phyloP scores from a whole-genome alignment of 1,140 invertebrate genomes.

The Samia ricini region DNA sequence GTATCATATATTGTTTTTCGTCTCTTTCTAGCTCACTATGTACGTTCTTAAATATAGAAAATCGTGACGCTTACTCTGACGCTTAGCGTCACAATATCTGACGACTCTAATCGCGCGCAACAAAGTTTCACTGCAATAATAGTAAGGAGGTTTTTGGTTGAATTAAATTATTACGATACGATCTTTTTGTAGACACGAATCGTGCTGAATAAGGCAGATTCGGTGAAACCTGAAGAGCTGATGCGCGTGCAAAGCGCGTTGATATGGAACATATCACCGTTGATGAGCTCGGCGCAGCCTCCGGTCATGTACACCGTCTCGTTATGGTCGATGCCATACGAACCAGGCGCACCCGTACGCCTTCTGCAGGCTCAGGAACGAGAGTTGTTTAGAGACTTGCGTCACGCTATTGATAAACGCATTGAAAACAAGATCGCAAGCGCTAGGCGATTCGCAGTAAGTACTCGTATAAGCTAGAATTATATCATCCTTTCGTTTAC shows the following conservation, averaged over 20 bases:
- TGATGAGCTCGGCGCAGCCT: conserved; percentile 96
- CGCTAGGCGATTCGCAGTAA: conserved; percentile 94
- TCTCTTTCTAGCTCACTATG: too few relatives aligned
- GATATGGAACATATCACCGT: conserved; percentile 96
- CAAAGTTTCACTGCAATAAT: too few relatives aligned
- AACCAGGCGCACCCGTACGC: conserved; percentile 86
- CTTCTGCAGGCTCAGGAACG: conserved; percentile 92
- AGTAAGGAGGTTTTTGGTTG: too few relatives aligned
- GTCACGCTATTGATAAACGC: conserved; percentile 89
- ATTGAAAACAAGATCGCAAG: conserved; percentile 97
- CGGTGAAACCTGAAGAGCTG: conserved; percentile 93
- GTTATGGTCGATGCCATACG: conserved; percentile 92
- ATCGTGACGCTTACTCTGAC: too few relatives aligned
- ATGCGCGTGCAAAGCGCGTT: conserved; percentile 95
- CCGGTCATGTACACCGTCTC: conserved; percentile 96
- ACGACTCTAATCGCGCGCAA: too few relatives aligned
- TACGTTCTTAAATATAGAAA: too few relatives aligned
- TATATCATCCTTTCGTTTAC: background rate
- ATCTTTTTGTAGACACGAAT: conserved; percentile 85
- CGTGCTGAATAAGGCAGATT: conserved; percentile 96
- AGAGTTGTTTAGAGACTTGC: conserved; percentile 90
- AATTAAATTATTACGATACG: background rate
- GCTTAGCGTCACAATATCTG: too few relatives aligned
- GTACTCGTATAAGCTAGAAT: conserved; percentile 47
- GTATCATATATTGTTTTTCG: too few relatives aligned